These are phyloP conservation scores for Champsocephalus esox DNA, from an alignment of 2,797 vertebrate species.

Conservation along the genomic window DNA sequence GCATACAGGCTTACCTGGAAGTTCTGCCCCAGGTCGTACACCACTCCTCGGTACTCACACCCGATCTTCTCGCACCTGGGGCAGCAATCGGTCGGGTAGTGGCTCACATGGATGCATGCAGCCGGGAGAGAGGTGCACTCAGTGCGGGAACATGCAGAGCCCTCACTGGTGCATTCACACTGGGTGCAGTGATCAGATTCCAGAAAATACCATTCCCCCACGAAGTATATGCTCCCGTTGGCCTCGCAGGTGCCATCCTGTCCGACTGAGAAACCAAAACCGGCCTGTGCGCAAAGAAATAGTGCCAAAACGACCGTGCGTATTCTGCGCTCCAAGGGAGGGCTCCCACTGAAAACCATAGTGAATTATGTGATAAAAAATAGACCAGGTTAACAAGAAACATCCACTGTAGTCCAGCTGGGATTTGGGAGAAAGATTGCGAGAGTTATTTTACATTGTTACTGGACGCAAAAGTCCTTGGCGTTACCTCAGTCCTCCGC, in stretches of 20 bases:
- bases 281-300: constrained; percentile 60
- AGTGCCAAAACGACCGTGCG: constrained; percentile 61
- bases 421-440: neutral
- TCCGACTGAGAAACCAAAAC: constrained; percentile 75
- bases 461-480: neutral
- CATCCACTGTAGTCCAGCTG: neutral
- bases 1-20: constrained; percentile 83
- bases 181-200: constrained; percentile 89
- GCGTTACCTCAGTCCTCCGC: neutral
- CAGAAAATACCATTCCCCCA: constrained; percentile 89
- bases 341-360: constrained; percentile 40
- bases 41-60: constrained; percentile 88
- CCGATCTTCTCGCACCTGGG: constrained; percentile 89
- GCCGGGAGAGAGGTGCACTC: constrained; percentile 86
- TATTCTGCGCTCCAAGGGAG: constrained; percentile 37
- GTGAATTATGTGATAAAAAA: constrained; percentile 19
- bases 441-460: constrained; percentile 61
- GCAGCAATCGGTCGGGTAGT: constrained; percentile 90
- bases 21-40: constrained; percentile 85
- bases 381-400: neutral
- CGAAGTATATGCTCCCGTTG: constrained; percentile 87
- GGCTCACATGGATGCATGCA: constrained; percentile 91
- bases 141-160: constrained; percentile 83
- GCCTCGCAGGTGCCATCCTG: constrained; percentile 86
- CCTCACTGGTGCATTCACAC: constrained; percentile 86